These are phyloP conservation scores for Vombatus ursinus DNA, from an alignment of 2,113 vertebrate species.

Conservation along the genomic window DNA sequence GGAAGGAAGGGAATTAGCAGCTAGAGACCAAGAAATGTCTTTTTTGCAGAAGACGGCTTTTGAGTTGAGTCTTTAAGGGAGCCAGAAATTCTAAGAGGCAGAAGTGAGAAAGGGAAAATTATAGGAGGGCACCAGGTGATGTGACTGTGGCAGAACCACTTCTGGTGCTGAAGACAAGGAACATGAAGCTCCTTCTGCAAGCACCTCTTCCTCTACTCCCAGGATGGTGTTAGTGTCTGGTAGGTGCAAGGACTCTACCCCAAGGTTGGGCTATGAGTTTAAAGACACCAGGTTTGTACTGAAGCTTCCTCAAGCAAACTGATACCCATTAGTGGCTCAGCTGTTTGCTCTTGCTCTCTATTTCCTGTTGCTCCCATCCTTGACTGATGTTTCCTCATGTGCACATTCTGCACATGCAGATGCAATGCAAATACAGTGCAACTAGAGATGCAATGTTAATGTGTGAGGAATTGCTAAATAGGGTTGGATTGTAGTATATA, in stretches of 20 bases:
- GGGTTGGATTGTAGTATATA: neutral
- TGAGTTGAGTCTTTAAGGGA: neutral
- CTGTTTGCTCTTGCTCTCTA: constrained; percentile 83
- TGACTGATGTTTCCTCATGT: constrained; percentile 95
- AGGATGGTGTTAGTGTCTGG: too few relatives aligned
- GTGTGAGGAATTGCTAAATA: neutral
- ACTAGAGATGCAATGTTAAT: neutral
- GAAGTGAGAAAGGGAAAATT: neutral
- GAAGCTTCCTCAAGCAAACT: too few relatives aligned
- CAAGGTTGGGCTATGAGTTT: too few relatives aligned
- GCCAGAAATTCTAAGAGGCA: neutral
- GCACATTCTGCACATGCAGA: constrained; percentile 97
- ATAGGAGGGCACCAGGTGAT: constrained; percentile 87
- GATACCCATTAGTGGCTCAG: too few relatives aligned
- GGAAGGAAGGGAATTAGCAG: too few relatives aligned
- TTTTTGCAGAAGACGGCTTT: neutral
- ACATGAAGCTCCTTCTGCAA: constrained; percentile 71
- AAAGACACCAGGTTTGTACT: too few relatives aligned
- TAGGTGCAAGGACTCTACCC: too few relatives aligned
- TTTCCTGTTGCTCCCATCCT: constrained; percentile 83
- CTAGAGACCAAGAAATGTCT: neutral
- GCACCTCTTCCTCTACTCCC: constrained; percentile 71
- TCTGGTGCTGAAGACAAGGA: constrained; percentile 81
- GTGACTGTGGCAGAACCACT: constrained; percentile 85
- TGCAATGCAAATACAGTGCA: neutral